Percentiles rank a stretch among this genome's conserved stretches.
These are phyloP conservation scores for Astreopora myriophthalma DNA, from an alignment of 64 coral and sea anemone genomes.

Conservation along the genomic window DNA sequence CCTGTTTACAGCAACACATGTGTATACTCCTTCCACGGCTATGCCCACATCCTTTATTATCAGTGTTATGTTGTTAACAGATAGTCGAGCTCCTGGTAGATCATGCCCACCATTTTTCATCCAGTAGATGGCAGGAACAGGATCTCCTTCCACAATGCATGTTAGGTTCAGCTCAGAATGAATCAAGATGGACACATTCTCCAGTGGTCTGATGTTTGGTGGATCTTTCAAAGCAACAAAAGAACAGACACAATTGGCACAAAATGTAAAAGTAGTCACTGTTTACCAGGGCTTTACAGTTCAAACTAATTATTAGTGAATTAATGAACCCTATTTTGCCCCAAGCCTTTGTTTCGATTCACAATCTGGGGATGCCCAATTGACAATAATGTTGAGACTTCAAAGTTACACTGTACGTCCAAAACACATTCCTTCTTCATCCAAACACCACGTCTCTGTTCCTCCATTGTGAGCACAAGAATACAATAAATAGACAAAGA, in stretches of 20 bases:
- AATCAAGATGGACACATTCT: neutral
- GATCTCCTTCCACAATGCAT: slow-evolving; percentile 7
- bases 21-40: neutral
- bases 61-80: neutral
- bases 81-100: neutral
- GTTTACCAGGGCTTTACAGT: neutral
- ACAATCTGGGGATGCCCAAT: no score
- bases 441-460: no score
- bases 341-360: no score
- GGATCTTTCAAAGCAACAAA: neutral
- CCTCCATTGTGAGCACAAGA: no score
- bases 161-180: neutral
- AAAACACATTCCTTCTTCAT: no score
- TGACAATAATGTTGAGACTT: no score
- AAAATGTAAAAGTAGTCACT: neutral
- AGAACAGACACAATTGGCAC: neutral
- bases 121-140: slow-evolving; percentile 24
- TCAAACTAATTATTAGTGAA: no score
- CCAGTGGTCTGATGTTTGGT: neutral
- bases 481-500: no score
- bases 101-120: neutral
- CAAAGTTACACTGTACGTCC: no score
- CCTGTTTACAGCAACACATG: slow-evolving; percentile 9
- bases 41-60: neutral
- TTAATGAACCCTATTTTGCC: no score